These are phyloP conservation scores for Lynx canadensis DNA, from an alignment of 2,113 vertebrate species.

Conservation along the genomic window DNA sequence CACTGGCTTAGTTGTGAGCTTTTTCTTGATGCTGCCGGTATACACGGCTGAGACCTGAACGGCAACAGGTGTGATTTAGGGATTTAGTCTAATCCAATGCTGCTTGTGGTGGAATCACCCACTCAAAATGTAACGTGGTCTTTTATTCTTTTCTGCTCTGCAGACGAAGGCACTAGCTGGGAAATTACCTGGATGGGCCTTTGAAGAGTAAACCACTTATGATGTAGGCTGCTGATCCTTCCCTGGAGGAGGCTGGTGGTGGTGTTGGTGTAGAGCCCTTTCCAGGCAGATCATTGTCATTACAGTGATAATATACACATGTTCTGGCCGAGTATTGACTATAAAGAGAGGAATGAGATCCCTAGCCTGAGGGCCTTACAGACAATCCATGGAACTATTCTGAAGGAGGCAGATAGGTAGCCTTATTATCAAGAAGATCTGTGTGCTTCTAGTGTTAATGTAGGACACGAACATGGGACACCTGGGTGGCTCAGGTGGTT, in stretches of 20 bases:
- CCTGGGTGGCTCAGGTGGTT: no score
- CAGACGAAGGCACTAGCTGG: neutral
- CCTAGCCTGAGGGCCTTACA: neutral
- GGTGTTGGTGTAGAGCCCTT: neutral
- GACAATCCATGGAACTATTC: neutral
- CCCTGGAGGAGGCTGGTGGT: neutral
- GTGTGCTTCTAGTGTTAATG: neutral
- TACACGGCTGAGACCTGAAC: neutral
- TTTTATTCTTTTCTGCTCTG: neutral
- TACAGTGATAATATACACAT: neutral
- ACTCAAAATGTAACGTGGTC: neutral
- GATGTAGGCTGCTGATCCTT: neutral
- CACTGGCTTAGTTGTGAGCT: neutral
- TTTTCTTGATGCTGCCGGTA: neutral
- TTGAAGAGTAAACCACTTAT: neutral
- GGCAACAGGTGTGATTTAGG: neutral
- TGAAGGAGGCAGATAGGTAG: neutral
- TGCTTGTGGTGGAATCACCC: neutral
- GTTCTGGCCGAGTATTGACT: neutral
- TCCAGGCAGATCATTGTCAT: neutral
- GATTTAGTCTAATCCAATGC: neutral
- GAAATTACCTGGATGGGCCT: neutral
- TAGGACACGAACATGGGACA: neutral
- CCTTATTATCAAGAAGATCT: neutral
- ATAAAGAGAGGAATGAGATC: neutral